These are phyloP conservation scores for Lagenorhynchus albirostris DNA, from an alignment of 2,113 vertebrate species.

Conservation along the genomic window DNA sequence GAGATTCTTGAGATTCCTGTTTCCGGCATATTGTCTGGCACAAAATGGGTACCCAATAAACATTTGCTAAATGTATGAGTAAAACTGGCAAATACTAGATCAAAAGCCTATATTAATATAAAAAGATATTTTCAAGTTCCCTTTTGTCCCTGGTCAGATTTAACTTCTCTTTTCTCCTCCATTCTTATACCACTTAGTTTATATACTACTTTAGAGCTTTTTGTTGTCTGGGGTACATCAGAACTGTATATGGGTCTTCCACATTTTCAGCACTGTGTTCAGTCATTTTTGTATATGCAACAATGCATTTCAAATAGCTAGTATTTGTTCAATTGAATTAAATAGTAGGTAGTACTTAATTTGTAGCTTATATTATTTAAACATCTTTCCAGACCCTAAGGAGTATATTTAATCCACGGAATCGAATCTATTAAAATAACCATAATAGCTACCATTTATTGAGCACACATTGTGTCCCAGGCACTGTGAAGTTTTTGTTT, in stretches of 20 bases:
- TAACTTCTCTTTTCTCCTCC: background rate
- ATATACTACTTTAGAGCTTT: background rate
- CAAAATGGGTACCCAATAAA: background rate
- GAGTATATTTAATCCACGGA: background rate
- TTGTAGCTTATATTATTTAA: background rate
- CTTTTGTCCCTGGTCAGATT: background rate
- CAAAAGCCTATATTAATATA: background rate
- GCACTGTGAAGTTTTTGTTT: background rate
- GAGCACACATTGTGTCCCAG: background rate
- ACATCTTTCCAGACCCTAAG: background rate
- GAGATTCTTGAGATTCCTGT: background rate
- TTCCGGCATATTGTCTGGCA: background rate
- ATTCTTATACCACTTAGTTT: background rate
- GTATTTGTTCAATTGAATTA: background rate
- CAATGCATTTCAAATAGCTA: background rate
- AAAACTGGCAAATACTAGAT: background rate
- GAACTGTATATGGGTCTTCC: background rate
- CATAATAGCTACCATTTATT: background rate
- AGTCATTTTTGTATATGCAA: background rate
- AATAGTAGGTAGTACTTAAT: background rate
- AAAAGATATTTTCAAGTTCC: background rate
- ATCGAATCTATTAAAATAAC: background rate
- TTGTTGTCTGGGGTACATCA: background rate
- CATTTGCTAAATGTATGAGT: background rate
- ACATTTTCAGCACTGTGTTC: background rate